Percentiles rank a stretch among this genome's conserved stretches.
phyloP scores from a whole-genome alignment of 2,797 vertebrate species.

The Epinephelus coioides region DNA sequence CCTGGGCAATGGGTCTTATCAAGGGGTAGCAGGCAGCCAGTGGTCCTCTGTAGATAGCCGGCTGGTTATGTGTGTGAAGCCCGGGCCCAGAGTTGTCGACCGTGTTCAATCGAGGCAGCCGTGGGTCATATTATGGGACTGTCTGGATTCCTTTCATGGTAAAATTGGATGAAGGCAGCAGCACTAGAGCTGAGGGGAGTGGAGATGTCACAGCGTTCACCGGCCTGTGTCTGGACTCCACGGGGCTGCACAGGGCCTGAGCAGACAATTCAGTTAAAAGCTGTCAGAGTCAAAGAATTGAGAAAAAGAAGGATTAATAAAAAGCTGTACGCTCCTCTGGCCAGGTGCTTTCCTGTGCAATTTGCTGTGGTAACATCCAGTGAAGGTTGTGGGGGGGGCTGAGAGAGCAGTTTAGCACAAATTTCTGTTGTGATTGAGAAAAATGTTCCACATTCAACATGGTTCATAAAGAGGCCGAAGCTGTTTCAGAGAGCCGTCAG shows the following conservation, averaged over 20 bases:
- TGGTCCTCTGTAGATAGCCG: slow-evolving; percentile 70
- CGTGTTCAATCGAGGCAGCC: slow-evolving; percentile 58
- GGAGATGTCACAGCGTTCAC: slow-evolving; percentile 71
- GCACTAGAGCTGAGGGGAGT: slow-evolving; percentile 63
- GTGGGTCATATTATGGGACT: slow-evolving; percentile 70
- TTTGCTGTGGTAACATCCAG: slow-evolving; percentile 36
- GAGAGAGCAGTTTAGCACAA: background rate
- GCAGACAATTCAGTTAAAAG: slow-evolving; percentile 70
- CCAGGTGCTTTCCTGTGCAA: slow-evolving; percentile 52
- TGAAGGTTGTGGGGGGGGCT: background rate
- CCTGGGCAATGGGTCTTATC: slow-evolving; percentile 75
- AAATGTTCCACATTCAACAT: slow-evolving; percentile 20
- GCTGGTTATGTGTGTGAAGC: slow-evolving; percentile 62
- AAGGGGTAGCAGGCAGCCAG: slow-evolving; percentile 67
- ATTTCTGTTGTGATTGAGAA: slow-evolving; percentile 38
- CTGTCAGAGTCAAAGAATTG: slow-evolving; percentile 58
- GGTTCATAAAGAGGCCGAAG: slow-evolving; percentile 20
- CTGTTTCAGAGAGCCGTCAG: slow-evolving; percentile 22
- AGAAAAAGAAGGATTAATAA: slow-evolving; percentile 59
- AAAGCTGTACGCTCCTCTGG: slow-evolving; percentile 43
- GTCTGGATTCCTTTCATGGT: slow-evolving; percentile 77
- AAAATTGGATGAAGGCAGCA: slow-evolving; percentile 76
- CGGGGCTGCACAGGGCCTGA: slow-evolving; percentile 32
- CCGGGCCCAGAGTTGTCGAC: slow-evolving; percentile 45
- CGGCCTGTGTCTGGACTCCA: slow-evolving; percentile 62